Percentiles rank a stretch among this genome's conserved stretches.
Conservation (phyloP, 2,797 vertebrate species). For the Hylomyscus alleni region DNA sequence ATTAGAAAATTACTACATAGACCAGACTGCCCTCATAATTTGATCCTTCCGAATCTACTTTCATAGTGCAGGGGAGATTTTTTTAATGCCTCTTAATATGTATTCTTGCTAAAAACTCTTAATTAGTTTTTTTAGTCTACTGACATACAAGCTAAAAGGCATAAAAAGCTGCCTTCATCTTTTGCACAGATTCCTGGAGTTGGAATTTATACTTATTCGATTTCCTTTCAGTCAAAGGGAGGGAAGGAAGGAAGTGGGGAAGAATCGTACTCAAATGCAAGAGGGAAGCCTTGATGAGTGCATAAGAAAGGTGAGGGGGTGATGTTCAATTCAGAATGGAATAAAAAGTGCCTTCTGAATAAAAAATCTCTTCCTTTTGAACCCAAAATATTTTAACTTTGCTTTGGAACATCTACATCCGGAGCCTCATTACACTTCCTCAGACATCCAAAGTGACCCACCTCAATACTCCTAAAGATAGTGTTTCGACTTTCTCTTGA, state of each 20-base stretch:
- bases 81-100: slow-evolving; percentile 16
- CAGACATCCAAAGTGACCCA: neutral
- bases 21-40: neutral
- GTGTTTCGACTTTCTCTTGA: slow-evolving; percentile 49
- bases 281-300: slow-evolving; percentile 34
- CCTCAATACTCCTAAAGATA: neutral
- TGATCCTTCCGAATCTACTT: neutral
- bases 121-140: slow-evolving; percentile 32
- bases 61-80: neutral
- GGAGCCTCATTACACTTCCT: neutral
- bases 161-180: slow-evolving; percentile 10
- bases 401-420: neutral
- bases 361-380: slow-evolving; percentile 32
- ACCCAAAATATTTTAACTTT: slow-evolving; percentile 18
- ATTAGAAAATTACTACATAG: neutral
- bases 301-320: neutral
- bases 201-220: neutral
- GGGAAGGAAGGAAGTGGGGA: rapidly evolving
- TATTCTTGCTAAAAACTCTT: slow-evolving; percentile 46
- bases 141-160: neutral
- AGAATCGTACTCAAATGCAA: neutral
- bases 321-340: neutral
- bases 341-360: neutral
- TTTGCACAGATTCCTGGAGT: neutral
- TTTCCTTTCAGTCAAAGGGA: neutral